Evolutionary conservation across 1,140 invertebrate genomes (phyloP), one percentile per base, ranked within the genome.

Genomic region (Ceratitis capitata): DNA sequence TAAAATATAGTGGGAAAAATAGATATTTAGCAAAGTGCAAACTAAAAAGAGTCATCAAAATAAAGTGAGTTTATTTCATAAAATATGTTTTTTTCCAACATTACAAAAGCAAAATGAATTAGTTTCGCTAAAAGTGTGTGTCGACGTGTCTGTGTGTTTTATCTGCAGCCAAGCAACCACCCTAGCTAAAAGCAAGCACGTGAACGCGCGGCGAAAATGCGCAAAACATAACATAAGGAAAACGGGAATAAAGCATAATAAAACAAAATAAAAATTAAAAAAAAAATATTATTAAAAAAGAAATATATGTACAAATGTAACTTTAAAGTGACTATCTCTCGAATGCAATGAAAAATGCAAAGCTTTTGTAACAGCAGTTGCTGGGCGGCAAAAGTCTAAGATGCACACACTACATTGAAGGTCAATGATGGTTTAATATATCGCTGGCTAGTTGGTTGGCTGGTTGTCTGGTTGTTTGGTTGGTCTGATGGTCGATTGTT

Each of bases 311-410:
- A n/a, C n/a, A n/a, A n/a, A n/a, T 23, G 39, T 16, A 45, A 74
- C 23, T 45, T 78, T 78, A 78, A n/a, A 12, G 39, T 42, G 69
- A 14, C 35, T 74, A 64, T 64, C 29, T 32, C 61, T 39, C 61
- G 16, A 69, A 35, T 19, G 61, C 32, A 69, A 32, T 32, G 61
- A 69, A 69, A 69, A 53, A 19, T 53, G 14, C 51, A 53, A 19
- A 14, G 51, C 16, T 61, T 61, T 26, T 26, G 69, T 32, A 12
- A 39, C 32, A 78, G 69, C 69, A 23, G 39, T 78, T 78, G 69
- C 69, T 78, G 69, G 69, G 69, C 69, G 69, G 69, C 69, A 78
- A 78, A n/a, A 23, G 69, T 19, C 69, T 45, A n/a, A 78, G 69
- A 69, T 69, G 32, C 32, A 69, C 29, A 69, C 42, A 78, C 39